These are phyloP conservation scores for Limonius californicus DNA, from an alignment of 1,140 invertebrate genomes.

Conservation along the genomic window DNA sequence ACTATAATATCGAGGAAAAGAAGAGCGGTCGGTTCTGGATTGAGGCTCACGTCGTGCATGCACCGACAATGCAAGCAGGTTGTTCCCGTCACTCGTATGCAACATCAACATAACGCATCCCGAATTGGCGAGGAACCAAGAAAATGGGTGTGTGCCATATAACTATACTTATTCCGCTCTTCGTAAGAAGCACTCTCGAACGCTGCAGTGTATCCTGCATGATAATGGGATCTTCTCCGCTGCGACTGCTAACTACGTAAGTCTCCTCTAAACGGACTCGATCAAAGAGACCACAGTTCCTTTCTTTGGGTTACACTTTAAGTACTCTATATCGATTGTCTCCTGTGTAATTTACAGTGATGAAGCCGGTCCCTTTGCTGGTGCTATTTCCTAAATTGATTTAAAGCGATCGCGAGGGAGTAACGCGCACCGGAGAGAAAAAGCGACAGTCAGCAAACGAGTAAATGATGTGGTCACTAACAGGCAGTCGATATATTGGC, in stretches of 20 bases:
- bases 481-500: constrained; percentile 40
- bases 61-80: neutral
- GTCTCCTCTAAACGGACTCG: constrained; percentile 19
- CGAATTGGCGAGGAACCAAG: too few relatives aligned
- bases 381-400: constrained; percentile 18
- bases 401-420: constrained; percentile 15
- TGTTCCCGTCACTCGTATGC: neutral
- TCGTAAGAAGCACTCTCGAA: neutral
- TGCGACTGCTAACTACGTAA: constrained; percentile 9
- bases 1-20: constrained; percentile 22
- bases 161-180: neutral
- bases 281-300: constrained; percentile 27
- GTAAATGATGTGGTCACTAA: constrained; percentile 40
- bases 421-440: constrained; percentile 21
- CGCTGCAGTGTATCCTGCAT: neutral
- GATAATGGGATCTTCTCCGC: neutral
- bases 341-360: constrained; percentile 17
- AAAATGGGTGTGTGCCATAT: neutral
- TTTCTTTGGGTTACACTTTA: constrained; percentile 24
- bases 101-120: too few relatives aligned
- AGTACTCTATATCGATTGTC: constrained; percentile 21
- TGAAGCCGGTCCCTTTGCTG: constrained; percentile 11
- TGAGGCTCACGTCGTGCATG: neutral
- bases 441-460: constrained; percentile 39
- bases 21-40: neutral